phyloP scores from a whole-genome alignment of 2,113 vertebrate species.

The Leuciscus idus region DNA sequence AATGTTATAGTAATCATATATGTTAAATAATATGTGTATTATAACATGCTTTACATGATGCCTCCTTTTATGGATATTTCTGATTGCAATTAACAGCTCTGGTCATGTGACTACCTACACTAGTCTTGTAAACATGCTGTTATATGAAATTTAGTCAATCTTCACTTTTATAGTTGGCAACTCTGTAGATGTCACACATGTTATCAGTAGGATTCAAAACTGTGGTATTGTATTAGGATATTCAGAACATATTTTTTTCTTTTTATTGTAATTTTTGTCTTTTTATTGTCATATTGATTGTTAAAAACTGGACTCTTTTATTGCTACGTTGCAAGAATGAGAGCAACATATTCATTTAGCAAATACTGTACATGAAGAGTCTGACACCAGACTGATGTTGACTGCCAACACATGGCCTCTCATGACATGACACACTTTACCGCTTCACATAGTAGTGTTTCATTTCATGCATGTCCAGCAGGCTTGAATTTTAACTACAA shows the following conservation, averaged over 20 bases:
- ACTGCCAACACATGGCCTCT: neutral
- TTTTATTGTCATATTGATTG: neutral
- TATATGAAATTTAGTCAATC: neutral
- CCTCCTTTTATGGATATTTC: neutral
- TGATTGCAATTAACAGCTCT: neutral
- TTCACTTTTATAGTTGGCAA: neutral
- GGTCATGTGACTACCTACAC: neutral
- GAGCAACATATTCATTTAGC: neutral
- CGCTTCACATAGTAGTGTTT: neutral
- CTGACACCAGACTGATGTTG: neutral
- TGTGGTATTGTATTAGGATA: too few relatives aligned
- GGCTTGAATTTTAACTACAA: conserved; percentile 12
- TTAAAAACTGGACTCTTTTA: neutral
- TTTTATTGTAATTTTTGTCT: neutral
- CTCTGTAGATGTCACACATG: neutral
- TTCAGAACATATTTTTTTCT: neutral
- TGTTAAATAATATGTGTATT: neutral
- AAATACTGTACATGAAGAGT: neutral
- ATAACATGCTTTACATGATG: neutral
- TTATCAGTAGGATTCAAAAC: neutral
- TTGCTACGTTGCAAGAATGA: neutral
- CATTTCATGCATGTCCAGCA: conserved; percentile 22
- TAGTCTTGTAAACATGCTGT: neutral
- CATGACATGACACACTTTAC: neutral
- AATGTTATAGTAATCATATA: neutral